These are phyloP conservation scores for Pinctada fucata DNA, from an alignment of 2,888 invertebrate species.

Conservation along the genomic window DNA sequence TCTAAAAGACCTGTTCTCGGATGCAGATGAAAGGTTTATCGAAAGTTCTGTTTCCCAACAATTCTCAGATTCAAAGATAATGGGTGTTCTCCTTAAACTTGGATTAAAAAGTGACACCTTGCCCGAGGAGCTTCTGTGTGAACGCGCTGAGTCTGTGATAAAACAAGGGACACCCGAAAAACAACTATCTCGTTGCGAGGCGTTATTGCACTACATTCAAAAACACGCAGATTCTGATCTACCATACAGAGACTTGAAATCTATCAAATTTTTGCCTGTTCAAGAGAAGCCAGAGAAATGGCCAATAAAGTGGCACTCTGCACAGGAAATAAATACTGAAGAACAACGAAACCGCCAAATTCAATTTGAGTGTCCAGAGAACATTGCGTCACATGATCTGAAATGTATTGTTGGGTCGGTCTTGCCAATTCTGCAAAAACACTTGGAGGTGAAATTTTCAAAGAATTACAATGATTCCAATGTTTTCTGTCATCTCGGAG, in stretches of 20 bases:
- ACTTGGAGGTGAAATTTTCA: no score
- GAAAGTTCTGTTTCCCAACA: neutral
- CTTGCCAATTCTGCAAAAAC: no score
- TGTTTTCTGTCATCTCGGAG: no score
- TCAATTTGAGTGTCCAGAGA: no score
- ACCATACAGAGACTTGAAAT: neutral
- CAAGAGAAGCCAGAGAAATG: conserved; percentile 50
- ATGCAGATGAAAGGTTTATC: conserved; percentile 24
- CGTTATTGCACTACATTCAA: conserved; percentile 3
- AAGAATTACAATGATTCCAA: no score
- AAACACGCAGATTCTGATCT: neutral
- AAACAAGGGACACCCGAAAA: neutral
- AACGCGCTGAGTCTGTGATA: conserved; percentile 17
- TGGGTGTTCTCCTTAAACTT: conserved; percentile 1
- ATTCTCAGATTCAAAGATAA: neutral
- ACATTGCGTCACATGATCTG: no score
- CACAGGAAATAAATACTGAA: no score
- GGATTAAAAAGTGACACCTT: conserved; percentile 21
- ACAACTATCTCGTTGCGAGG: conserved; percentile 6
- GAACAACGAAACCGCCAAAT: no score
- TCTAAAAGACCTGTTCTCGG: conserved; percentile 18
- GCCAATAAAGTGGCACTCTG: conserved; percentile 51
- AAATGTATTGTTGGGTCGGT: no score
- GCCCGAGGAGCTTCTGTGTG: conserved; percentile 13
- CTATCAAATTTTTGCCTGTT: conserved; percentile 45